phyloP scores from a whole-genome alignment of 2,888 invertebrate species.

The Conus canariensis region DNA sequence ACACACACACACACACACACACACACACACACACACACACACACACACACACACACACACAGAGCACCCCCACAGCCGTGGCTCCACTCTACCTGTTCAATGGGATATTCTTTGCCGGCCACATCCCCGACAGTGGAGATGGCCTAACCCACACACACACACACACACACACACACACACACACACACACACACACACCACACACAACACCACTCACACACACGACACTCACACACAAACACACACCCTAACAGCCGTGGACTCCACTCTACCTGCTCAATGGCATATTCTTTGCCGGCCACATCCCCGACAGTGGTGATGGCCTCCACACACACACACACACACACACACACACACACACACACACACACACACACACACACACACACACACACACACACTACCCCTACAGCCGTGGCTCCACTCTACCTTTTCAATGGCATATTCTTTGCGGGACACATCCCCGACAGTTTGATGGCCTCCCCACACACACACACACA shows the following conservation, averaged over 20 bases:
- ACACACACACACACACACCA: neutral
- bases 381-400: neutral
- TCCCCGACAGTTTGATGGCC: no score
- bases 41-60: neutral
- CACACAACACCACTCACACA: no score
- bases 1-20: no score
- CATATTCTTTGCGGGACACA: no score
- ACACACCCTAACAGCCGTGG: neutral
- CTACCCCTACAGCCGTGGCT: no score
- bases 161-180: neutral
- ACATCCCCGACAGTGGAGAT: conserved; percentile 87
- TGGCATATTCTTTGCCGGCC: conserved; percentile 89
- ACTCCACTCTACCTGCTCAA: conserved; percentile 81
- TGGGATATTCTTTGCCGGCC: conserved; percentile 89
- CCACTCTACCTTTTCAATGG: no score
- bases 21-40: no score
- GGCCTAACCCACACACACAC: neutral
- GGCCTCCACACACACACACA: no score
- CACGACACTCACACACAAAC: neutral
- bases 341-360: no score
- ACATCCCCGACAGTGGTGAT: conserved; percentile 87
- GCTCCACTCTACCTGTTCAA: conserved; percentile 81
- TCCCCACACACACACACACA: neutral
- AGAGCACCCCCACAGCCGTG: neutral
- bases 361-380: neutral